Evolutionary conservation across 1,140 invertebrate genomes (phyloP).

Genomic region (Meloidogyne chitwoodi): DNA sequence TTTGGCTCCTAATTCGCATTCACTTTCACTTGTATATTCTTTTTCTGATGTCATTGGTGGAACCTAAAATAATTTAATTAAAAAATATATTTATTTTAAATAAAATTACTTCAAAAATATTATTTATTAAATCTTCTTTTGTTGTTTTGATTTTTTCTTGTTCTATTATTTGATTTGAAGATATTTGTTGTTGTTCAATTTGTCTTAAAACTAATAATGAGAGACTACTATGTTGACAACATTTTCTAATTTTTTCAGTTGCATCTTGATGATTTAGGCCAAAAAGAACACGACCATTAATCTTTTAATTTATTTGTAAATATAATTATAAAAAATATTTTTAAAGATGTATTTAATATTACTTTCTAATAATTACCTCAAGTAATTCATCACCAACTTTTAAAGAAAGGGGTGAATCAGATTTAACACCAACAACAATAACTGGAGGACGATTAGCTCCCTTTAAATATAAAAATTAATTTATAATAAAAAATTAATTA

Average conservation of each 20-base stretch:
- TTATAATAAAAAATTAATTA: no score
- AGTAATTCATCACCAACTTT: slow-evolving; percentile 89
- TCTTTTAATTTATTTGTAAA: no score
- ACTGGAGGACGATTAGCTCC: slow-evolving; percentile 68
- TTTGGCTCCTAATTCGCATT: slow-evolving; percentile 3
- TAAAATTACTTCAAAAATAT: not conserved
- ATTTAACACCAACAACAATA: slow-evolving; percentile 88
- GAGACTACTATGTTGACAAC: slow-evolving; percentile 49
- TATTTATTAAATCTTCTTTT: not conserved
- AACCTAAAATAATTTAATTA: not conserved
- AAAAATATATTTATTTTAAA: not conserved
- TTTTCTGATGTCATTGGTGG: not conserved
- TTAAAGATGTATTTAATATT: not conserved
- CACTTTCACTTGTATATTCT: not conserved
- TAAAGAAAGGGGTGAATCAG: slow-evolving; percentile 77
- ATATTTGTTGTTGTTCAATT: not conserved
- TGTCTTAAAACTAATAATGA: slow-evolving; percentile 48
- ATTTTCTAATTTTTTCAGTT: slow-evolving; percentile 52
- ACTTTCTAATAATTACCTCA: slow-evolving; percentile 71
- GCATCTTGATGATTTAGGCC: slow-evolving; percentile 52
- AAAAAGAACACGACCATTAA: slow-evolving; percentile 55
- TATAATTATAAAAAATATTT: not conserved
- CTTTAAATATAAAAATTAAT: slow-evolving; percentile 56
- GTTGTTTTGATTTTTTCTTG: not conserved
- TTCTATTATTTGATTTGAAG: not conserved